Conservation (phyloP, 2,888 invertebrate genomes). For the Atethmia centrago region DNA sequence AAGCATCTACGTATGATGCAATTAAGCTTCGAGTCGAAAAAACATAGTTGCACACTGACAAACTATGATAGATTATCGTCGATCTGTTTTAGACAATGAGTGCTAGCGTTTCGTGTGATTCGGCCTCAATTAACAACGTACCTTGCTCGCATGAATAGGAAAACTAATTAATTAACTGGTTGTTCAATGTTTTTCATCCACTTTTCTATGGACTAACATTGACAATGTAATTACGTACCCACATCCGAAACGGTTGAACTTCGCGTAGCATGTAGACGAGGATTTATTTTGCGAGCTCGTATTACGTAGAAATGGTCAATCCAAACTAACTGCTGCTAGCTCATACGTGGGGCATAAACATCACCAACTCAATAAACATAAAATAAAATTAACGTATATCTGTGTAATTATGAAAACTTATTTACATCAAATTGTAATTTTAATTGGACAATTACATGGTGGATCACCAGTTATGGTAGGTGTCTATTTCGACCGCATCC, state of each 20-base stretch:
- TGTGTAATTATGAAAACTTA: constrained; percentile 71
- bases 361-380: constrained; percentile 22
- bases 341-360: constrained; percentile 52
- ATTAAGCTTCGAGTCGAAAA: constrained; percentile 54
- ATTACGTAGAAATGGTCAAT: constrained; percentile 31
- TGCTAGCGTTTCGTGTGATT: constrained; percentile 79
- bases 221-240: constrained; percentile 40
- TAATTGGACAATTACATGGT: constrained; percentile 89
- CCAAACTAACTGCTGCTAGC: constrained; percentile 18
- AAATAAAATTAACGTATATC: constrained; percentile 55
- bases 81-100: constrained; percentile 73
- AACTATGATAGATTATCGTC: constrained; percentile 69
- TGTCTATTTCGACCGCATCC: constrained; percentile 84
- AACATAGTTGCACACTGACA: constrained; percentile 60
- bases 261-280: constrained; percentile 6
- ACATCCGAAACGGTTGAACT: constrained; percentile 32
- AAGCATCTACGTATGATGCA: constrained; percentile 49
- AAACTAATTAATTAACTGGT: constrained; percentile 78
- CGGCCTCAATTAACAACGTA: constrained; percentile 74
- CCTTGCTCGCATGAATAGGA: constrained; percentile 76
- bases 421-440: constrained; percentile 87
- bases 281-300: constrained; percentile 24
- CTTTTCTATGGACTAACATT: constrained; percentile 50
- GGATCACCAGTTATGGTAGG: constrained; percentile 76
- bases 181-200: constrained; percentile 61